These are phyloP conservation scores for Apomyelois bistriatella DNA, from an alignment of 2,888 invertebrate genomes.

Conservation along the genomic window DNA sequence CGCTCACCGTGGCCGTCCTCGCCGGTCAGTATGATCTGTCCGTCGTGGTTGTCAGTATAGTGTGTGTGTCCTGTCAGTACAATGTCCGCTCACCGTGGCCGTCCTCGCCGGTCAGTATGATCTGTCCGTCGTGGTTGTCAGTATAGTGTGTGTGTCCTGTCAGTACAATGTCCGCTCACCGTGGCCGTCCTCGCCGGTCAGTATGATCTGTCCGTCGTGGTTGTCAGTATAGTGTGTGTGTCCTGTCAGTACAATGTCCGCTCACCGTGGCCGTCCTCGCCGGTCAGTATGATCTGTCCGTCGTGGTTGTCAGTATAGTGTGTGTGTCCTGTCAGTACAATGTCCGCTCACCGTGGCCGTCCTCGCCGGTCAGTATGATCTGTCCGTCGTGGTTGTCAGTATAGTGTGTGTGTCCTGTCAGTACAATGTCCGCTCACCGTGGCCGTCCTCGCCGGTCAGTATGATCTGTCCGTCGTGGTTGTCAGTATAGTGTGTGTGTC, in stretches of 20 bases:
- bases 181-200: too few relatives aligned
- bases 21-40: slow-evolving; percentile 96
- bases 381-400: too few relatives aligned
- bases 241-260: too few relatives aligned
- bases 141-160: too few relatives aligned
- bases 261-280: too few relatives aligned
- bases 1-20: slow-evolving; percentile 95
- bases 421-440: slow-evolving; percentile 81
- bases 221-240: too few relatives aligned
- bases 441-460: slow-evolving; percentile 96
- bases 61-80: too few relatives aligned
- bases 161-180: background rate
- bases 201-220: slow-evolving; percentile 95
- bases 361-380: slow-evolving; percentile 96
- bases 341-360: slow-evolving; percentile 86
- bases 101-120: slow-evolving; percentile 96
- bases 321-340: too few relatives aligned
- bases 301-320: too few relatives aligned
- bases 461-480: slow-evolving; percentile 97
- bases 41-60: slow-evolving; percentile 95
- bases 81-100: slow-evolving; percentile 86
- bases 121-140: slow-evolving; percentile 95
- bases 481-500: slow-evolving; percentile 80
- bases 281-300: too few relatives aligned
- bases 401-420: background rate